Evolutionary conservation across 2,113 vertebrate genomes (phyloP).

Genomic region (Paralichthys olivaceus): DNA sequence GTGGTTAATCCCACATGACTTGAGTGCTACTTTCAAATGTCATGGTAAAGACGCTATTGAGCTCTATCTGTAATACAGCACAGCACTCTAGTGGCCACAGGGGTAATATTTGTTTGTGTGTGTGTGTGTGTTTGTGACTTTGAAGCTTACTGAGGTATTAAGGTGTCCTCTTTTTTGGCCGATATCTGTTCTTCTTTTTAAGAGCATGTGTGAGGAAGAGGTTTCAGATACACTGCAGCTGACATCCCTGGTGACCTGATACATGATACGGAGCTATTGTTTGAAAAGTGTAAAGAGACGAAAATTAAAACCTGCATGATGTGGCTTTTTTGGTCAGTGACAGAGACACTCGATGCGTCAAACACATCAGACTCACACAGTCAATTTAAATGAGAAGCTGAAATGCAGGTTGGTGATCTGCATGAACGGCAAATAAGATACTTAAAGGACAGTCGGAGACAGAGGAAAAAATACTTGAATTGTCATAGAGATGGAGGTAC

Average conservation of each 20-base stretch:
- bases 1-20: slow-evolving; percentile 39
- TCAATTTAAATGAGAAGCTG: slow-evolving; percentile 5
- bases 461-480: slow-evolving; percentile 37
- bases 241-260: slow-evolving; percentile 8
- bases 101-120: slow-evolving; percentile 65
- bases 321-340: slow-evolving; percentile 48
- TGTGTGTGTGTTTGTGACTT: slow-evolving; percentile 31
- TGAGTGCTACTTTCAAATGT: slow-evolving; percentile 56
- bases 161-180: slow-evolving; percentile 33
- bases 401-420: background rate
- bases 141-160: slow-evolving; percentile 22
- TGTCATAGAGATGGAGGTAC: slow-evolving; percentile 40
- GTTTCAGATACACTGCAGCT: background rate
- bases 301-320: slow-evolving; percentile 27
- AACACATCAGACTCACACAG: slow-evolving; percentile 42
- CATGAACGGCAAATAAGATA: too few relatives aligned
- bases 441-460: background rate
- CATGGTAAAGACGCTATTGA: slow-evolving; percentile 57
- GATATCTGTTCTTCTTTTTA: background rate
- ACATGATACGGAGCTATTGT: slow-evolving; percentile 30
- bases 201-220: background rate
- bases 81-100: slow-evolving; percentile 86
- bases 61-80: slow-evolving; percentile 81
- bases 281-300: slow-evolving; percentile 22
- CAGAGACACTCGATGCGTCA: slow-evolving; percentile 63